A percentile compares a stretch with the other conserved stretches of the same genome.
Conservation (phyloP, 2,113 vertebrate species). For the Acrocephalus arundinaceus region DNA sequence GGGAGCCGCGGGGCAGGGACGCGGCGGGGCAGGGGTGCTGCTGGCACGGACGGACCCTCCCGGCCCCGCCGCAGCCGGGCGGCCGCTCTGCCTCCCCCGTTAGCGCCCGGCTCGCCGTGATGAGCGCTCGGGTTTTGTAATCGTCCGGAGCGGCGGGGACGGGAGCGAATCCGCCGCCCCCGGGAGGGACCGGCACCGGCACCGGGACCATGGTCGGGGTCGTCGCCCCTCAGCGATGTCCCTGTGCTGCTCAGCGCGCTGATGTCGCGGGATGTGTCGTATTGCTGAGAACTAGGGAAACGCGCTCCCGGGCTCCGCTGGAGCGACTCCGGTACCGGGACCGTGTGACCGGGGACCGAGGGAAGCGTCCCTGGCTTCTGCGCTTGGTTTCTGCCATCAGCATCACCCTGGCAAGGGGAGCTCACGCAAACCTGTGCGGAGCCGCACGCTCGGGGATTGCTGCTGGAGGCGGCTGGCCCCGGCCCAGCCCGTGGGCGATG, state of each 20-base stretch:
- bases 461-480: slow-evolving; percentile 26
- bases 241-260: background rate
- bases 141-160: background rate
- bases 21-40: background rate
- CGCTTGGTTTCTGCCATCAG: accelerated
- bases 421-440: background rate
- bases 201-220: background rate
- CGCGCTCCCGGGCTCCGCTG: background rate
- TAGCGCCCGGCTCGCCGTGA: background rate
- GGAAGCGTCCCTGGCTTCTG: background rate
- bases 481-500: background rate
- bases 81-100: background rate
- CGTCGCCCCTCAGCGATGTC: background rate
- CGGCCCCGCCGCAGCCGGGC: background rate
- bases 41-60: background rate
- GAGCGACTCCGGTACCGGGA: background rate
- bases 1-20: background rate
- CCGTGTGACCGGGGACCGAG: background rate
- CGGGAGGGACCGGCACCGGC: background rate
- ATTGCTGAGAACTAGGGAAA: background rate
- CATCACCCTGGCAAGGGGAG: background rate
- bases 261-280: background rate
- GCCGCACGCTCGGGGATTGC: background rate
- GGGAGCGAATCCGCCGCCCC: background rate
- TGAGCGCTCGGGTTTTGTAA: background rate